Conservation (phyloP, 1,140 invertebrate genomes). For the Leptoteleia sp. region DNA sequence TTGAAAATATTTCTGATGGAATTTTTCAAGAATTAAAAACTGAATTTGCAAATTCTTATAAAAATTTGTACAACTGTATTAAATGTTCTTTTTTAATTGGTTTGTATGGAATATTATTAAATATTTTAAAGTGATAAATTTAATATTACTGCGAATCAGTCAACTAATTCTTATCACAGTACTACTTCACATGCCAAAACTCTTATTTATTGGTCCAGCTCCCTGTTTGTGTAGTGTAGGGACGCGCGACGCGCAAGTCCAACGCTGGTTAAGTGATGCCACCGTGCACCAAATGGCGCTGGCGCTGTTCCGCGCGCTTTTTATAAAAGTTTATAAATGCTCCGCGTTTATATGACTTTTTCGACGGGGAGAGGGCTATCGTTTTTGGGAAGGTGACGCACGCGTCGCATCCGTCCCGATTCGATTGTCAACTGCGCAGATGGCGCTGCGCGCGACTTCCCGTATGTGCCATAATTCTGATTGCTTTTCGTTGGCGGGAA, state of each 20-base stretch:
- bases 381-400: neutral
- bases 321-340: conserved; percentile 41
- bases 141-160: too few relatives aligned
- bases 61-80: too few relatives aligned
- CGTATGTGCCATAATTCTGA: conserved; percentile 53
- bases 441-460: conserved; percentile 47
- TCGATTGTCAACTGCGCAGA: conserved; percentile 31
- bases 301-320: conserved; percentile 17
- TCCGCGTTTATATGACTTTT: conserved; percentile 31
- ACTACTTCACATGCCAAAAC: neutral
- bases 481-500: conserved; percentile 47
- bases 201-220: conserved; percentile 8
- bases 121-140: too few relatives aligned
- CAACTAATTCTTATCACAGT: too few relatives aligned
- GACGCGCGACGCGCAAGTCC: neutral
- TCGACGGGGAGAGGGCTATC: neutral
- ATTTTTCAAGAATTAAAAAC: too few relatives aligned
- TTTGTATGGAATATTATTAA: too few relatives aligned
- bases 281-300: conserved; percentile 7
- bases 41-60: too few relatives aligned
- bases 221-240: conserved; percentile 1
- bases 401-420: conserved; percentile 26
- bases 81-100: too few relatives aligned
- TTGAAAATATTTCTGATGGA: too few relatives aligned
- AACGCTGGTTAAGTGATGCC: neutral